A percentile compares a stretch with the other conserved stretches of the same genome.
Evolutionary conservation across 2,888 invertebrate genomes (phyloP).

Genomic region (Opisthograptis luteolata): DNA sequence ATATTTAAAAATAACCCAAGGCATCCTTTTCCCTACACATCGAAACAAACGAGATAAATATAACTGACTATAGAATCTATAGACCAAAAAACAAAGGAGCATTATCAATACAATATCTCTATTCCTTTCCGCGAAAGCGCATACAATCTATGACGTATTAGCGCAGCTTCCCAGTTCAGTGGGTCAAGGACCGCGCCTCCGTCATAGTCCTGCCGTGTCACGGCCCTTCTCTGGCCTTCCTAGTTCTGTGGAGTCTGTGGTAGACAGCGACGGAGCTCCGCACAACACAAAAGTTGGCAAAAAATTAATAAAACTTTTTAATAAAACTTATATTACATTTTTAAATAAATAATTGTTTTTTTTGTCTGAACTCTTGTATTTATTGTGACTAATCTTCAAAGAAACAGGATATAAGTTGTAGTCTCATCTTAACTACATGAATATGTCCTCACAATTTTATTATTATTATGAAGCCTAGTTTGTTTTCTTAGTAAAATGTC

Average conservation of each 20-base stretch:
- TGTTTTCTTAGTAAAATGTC: no score
- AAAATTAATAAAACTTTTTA: background rate
- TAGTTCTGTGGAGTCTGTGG: background rate
- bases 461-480: no score
- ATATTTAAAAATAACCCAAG: no score
- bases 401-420: no score
- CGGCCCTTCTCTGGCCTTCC: constrained; percentile 20
- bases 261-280: constrained; percentile 2
- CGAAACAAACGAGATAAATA: background rate
- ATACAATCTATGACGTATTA: constrained; percentile 30
- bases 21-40: no score
- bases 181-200: constrained; percentile 34
- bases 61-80: no score
- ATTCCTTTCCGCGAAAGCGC: constrained; percentile 17
- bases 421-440: no score
- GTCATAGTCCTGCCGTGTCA: constrained; percentile 37
- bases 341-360: no score
- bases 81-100: background rate
- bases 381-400: no score
- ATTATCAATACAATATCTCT: background rate
- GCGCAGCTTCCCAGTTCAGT: constrained; percentile 25
- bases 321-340: no score
- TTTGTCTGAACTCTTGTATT: no score
- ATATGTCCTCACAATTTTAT: no score
- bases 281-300: background rate